Base-by-base conservation (phyloP, 1,140 invertebrate species). In the Solen grandis region DNA sequence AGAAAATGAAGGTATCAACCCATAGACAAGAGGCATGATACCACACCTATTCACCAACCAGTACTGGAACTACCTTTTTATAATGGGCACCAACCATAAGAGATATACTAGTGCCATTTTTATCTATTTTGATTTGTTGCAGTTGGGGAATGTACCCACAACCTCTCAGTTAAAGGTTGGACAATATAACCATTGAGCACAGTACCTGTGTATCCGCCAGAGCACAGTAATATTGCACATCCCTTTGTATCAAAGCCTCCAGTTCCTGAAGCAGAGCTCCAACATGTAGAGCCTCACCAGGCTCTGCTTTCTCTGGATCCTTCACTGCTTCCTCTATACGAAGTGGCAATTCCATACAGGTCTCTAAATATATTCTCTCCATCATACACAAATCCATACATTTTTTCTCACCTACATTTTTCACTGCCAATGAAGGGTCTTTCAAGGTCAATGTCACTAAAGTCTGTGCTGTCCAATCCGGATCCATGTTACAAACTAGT, bases 371-470 rank as follows among this genome's bases (percentile, higher is more conserved):
- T 14, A 29, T 0, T 19, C 22, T 41, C 25, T 80, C 75, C 36
- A 78, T n/a, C 10, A 19, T 22, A 50, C 65, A 41, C 22, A 46
- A n/a, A 8, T 5, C 3, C n/a, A 14, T 22, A 13, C 36, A 16
- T 29, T 60, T 19, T 25, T 31, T 22, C 14, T 54, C 16, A 27
- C 8, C 27, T 16, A 22, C 25, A 35, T 38, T 5, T 36, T 14
- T 27, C 13, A 38, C 59, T 63, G 19, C 1, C 19, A 29, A 29
- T 33, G 77, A 52, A 14, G 66, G 66, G 65, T 80, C 59, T 52
- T 68, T 80, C 38, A 80, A 72, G 36, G 68, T 73, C 50, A 80
- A 80, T 13, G 77, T 38, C 41, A 80, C n/a, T 19, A 80, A 52
- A 60, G 68, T 55, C 29, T 62, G 66, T 35, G 77, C 68, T 65